Conservation (phyloP, 2,797 vertebrate species). For the Brachyrhaphis roseni region DNA sequence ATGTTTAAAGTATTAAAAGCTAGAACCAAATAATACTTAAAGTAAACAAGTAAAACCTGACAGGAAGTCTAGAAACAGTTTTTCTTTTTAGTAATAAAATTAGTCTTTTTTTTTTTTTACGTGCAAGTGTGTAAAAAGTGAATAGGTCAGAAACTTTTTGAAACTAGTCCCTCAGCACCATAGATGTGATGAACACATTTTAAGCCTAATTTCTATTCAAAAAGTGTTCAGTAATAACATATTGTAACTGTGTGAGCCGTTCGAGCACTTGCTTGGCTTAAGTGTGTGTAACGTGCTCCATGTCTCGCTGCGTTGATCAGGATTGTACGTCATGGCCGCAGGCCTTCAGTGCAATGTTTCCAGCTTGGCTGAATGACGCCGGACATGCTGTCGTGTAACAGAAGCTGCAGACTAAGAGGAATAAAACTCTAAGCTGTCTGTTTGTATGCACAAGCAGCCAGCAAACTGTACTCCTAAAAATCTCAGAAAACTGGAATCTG, state of each 20-base stretch:
- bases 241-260: conserved; percentile 48
- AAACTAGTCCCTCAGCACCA: conserved; percentile 68
- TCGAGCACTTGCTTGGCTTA: conserved; percentile 84
- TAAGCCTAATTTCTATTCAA: conserved; percentile 62
- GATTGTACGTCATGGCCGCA: conserved; percentile 73
- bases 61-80: neutral
- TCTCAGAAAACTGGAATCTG: conserved; percentile 24
- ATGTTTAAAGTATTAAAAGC: neutral
- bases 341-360: conserved; percentile 88
- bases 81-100: neutral
- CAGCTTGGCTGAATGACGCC: conserved; percentile 82
- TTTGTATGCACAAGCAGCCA: conserved; percentile 45
- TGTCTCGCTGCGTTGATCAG: conserved; percentile 71
- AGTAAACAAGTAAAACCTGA: neutral
- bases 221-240: conserved; percentile 51
- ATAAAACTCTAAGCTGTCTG: conserved; percentile 47
- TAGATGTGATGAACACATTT: conserved; percentile 58
- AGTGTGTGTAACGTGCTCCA: conserved; percentile 88
- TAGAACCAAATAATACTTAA: neutral
- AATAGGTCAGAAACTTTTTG: conserved; percentile 5
- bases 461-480: conserved; percentile 43
- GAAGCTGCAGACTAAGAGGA: conserved; percentile 59
- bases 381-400: conserved; percentile 79
- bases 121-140: conserved; percentile 10
- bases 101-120: neutral